Base-by-base conservation (phyloP, 1,140 invertebrate genomes). In the Phthorimaea operculella region DNA sequence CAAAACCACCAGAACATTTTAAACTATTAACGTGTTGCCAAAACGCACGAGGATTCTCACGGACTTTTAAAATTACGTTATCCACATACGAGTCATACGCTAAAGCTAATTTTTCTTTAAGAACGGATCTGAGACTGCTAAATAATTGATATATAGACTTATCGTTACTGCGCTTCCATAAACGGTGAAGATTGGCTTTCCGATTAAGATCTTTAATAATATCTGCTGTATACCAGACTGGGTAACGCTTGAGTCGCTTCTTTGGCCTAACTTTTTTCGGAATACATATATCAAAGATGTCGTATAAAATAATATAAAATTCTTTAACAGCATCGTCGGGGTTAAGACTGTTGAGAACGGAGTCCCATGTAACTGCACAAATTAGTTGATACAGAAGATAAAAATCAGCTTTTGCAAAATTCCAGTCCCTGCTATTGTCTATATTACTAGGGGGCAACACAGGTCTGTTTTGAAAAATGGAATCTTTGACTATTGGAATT, bases 251-350 rank as follows among this genome's bases (percentile, higher is more conserved):
- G 34, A 4, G 1, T 11, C 17, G 8, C n/a, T 33, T 33, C 18
- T 48, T 47, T 6, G 11, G 12, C 6, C 53, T 42, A 6, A 14
- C 18, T 48, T 54, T 54, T 15, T 28, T 47, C 11, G 53, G 53
- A 5, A 54, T 16, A 21, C 42, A 45, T 4, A 9, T 14, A 14
- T 54, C 53, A 16, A 54, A 54, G 33, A 54, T 54, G 14, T 18
- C 21, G 17, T 54, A 54, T 9, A 54, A 12, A 9, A 45, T 15
- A 12, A 28, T 49, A 47, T 54, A 47, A 48, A 54, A 54, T 11
- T 12, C 21, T 15, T 49, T 33, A 7, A 48, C 42, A 10, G 53
- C 53, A 8, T 17, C 2, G 8, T 48, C 44, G 42, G 34, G n/a
- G 36, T 54, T 21, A 8, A 17, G 4, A 18, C 7, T 7, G 7